These are phyloP conservation scores for Rhynchomys soricoides DNA, from an alignment of 2,113 vertebrate species.

Conservation along the genomic window DNA sequence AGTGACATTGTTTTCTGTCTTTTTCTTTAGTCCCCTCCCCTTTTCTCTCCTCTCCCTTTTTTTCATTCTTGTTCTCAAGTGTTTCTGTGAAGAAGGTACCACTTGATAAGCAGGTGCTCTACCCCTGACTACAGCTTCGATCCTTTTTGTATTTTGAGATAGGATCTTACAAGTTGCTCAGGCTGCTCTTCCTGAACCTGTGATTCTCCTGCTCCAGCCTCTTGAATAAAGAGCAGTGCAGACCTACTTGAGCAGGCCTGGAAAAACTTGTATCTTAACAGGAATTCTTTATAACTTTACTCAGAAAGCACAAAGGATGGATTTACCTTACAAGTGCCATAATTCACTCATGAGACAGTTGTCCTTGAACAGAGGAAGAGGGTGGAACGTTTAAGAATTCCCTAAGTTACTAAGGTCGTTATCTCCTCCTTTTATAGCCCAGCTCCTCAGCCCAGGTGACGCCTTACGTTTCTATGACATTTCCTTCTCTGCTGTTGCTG, in stretches of 20 bases:
- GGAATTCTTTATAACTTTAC: not conserved
- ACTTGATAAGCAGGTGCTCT: not conserved
- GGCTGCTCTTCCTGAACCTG: not conserved
- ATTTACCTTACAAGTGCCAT: not conserved
- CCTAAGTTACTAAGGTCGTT: not conserved
- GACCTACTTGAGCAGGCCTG: not conserved
- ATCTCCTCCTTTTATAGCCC: no score
- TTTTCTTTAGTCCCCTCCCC: no score
- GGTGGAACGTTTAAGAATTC: not conserved
- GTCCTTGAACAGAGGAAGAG: not conserved
- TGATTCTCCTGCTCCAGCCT: not conserved
- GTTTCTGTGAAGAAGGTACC: not conserved
- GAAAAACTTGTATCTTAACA: not conserved
- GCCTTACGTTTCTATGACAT: fast-evolving
- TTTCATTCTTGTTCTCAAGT: not conserved
- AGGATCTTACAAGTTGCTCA: not conserved
- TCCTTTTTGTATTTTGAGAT: not conserved
- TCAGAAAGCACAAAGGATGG: not conserved
- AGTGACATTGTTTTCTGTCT: no score
- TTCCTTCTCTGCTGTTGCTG: not conserved
- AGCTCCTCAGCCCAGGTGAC: no score
- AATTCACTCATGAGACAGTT: not conserved
- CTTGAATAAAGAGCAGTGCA: not conserved
- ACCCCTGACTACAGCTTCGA: not conserved
- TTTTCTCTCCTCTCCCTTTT: not conserved